Conservation (phyloP, 2,113 vertebrate species). For the Apteryx mantelli region DNA sequence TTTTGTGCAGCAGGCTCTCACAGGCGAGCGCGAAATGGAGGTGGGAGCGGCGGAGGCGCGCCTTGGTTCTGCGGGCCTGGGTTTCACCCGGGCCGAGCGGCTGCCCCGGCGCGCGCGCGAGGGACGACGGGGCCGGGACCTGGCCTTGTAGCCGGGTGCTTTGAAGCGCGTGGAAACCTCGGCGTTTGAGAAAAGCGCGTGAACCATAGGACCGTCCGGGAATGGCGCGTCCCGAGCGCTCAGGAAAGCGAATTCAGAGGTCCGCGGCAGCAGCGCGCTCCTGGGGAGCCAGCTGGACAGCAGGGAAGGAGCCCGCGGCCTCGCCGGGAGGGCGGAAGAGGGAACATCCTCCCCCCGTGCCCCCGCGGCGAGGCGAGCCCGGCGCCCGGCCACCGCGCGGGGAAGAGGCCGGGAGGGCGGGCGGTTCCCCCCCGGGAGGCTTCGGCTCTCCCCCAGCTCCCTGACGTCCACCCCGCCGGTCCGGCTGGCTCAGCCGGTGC, state of each 20-base stretch:
- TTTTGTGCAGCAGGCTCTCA: slow-evolving; percentile 54
- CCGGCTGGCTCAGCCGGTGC: accelerated
- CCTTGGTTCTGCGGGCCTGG: background rate
- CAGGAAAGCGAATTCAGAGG: too few relatives aligned
- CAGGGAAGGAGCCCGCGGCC: too few relatives aligned
- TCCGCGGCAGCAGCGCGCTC: too few relatives aligned
- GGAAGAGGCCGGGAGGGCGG: too few relatives aligned
- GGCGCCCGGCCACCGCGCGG: too few relatives aligned
- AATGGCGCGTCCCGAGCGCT: background rate
- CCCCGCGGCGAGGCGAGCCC: too few relatives aligned
- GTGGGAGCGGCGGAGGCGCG: background rate
- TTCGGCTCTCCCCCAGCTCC: background rate
- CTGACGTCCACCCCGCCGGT: background rate
- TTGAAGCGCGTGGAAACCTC: background rate
- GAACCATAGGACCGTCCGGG: background rate
- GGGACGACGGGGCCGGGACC: background rate
- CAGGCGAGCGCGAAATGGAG: slow-evolving; percentile 46
- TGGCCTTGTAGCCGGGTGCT: background rate
- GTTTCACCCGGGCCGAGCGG: background rate
- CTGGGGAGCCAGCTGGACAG: too few relatives aligned
- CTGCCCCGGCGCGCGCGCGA: too few relatives aligned
- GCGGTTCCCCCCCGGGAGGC: background rate
- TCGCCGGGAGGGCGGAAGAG: too few relatives aligned
- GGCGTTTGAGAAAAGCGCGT: background rate
- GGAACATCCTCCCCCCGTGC: too few relatives aligned